Conservation (phyloP, 2,797 vertebrate species). For the Phalanger gymnotis region DNA sequence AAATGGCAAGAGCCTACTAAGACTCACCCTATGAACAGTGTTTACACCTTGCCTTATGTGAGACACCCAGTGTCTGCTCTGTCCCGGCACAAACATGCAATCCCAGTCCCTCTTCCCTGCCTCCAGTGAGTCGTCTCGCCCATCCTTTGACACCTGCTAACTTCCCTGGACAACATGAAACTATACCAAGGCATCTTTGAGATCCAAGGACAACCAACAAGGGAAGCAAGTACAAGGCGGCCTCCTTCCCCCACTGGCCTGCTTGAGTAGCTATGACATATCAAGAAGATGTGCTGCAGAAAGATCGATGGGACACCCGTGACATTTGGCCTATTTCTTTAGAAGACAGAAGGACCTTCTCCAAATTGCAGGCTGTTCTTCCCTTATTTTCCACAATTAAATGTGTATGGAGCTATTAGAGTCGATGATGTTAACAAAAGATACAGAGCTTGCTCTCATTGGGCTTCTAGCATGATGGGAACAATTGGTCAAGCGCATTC, state of each 20-base stretch:
- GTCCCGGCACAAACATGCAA: conserved; percentile 46
- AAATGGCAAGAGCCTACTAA: conserved; percentile 71
- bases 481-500: background rate
- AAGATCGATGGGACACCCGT: background rate
- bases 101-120: conserved; percentile 39
- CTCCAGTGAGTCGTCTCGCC: conserved; percentile 55
- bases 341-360: background rate
- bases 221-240: background rate
- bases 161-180: accelerated
- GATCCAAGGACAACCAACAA: background rate
- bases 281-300: background rate
- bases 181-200: background rate
- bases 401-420: background rate
- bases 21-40: conserved; percentile 70
- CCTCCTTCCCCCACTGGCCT: background rate
- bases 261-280: background rate
- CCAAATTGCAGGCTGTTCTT: background rate
- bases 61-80: conserved; percentile 77
- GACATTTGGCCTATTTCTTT: background rate
- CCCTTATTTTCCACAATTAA: conserved; percentile 44
- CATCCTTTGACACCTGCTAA: conserved; percentile 19
- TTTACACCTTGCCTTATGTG: conserved; percentile 84
- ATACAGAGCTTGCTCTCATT: background rate
- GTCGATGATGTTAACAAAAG: background rate
- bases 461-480: background rate